These are phyloP conservation scores for Sussaba pulchella DNA, from an alignment of 2,888 invertebrate species.

Conservation along the genomic window DNA sequence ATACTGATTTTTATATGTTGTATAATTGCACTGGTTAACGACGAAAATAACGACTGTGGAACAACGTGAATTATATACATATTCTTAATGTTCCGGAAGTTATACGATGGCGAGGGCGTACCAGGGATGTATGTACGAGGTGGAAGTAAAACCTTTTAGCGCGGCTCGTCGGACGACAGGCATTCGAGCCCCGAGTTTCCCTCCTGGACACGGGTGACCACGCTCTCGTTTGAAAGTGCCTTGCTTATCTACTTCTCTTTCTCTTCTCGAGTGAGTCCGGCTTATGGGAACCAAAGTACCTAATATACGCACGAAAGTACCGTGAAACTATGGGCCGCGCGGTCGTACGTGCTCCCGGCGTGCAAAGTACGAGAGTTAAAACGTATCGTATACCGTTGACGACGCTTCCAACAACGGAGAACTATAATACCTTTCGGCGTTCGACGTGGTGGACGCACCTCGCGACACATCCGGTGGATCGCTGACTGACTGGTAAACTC, in stretches of 20 bases:
- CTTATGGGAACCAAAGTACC: constrained; percentile 52
- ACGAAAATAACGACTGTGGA: background rate
- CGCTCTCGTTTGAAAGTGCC: constrained; percentile 53
- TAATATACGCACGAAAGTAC: constrained; percentile 45
- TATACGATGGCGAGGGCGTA: constrained; percentile 29
- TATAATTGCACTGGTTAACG: constrained; percentile 12
- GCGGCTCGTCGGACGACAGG: constrained; percentile 49
- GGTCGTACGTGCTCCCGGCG: constrained; percentile 47
- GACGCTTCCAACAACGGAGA: constrained; percentile 32
- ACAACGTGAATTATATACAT: background rate
- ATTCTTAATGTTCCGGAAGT: constrained; percentile 58
- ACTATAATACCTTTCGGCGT: constrained; percentile 23
- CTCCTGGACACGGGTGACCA: constrained; percentile 65
- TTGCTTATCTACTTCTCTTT: constrained; percentile 33
- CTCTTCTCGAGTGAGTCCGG: constrained; percentile 5
- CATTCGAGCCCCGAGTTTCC: constrained; percentile 60
- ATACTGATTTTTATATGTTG: background rate
- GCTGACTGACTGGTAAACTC: constrained; percentile 20
- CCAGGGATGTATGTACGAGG: constrained; percentile 8
- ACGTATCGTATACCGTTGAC: constrained; percentile 24
- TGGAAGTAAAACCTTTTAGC: constrained; percentile 64
- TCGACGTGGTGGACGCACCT: constrained; percentile 17
- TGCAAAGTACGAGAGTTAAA: constrained; percentile 43
- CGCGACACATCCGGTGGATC: constrained; percentile 52
- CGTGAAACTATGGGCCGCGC: constrained; percentile 46